Evolutionary conservation across 1,140 invertebrate genomes (phyloP).

Genomic region (Drosophila melanogaster): DNA sequence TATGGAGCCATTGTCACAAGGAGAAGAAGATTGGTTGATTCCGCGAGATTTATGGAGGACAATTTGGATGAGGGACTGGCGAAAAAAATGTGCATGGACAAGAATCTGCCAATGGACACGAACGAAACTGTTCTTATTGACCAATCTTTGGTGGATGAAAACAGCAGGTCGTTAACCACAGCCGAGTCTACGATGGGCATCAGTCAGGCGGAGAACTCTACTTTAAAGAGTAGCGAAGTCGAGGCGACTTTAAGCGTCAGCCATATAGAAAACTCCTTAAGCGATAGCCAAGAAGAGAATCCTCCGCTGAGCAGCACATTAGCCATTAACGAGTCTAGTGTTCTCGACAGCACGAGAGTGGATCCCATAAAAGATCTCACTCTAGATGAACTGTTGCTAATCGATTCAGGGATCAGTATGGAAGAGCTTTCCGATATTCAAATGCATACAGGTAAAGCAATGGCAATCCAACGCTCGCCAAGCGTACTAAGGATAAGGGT

Average conservation of each 20-base stretch:
- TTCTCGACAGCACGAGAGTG: slow-evolving; percentile 33
- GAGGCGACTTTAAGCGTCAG: slow-evolving; percentile 9
- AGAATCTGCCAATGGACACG: neutral
- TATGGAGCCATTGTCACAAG: slow-evolving; percentile 46
- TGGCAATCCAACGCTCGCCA: slow-evolving; percentile 16
- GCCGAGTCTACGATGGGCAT: slow-evolving; percentile 1
- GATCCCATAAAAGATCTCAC: slow-evolving; percentile 11
- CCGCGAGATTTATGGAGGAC: slow-evolving; percentile 7
- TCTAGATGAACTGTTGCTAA: slow-evolving; percentile 10
- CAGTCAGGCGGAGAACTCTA: neutral
- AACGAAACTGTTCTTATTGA: neutral
- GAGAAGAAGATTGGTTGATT: neutral
- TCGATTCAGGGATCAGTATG: slow-evolving; percentile 62
- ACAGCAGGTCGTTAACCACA: neutral
- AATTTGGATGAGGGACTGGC: neutral
- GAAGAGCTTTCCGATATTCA: slow-evolving; percentile 29
- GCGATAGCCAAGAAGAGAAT: slow-evolving; percentile 23
- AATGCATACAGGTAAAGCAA: slow-evolving; percentile 58
- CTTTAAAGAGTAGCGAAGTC: neutral
- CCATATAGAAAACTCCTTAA: slow-evolving; percentile 13
- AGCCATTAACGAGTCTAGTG: slow-evolving; percentile 42
- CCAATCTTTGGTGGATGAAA: neutral
- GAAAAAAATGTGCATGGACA: slow-evolving; percentile 10
- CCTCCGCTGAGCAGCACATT: slow-evolving; percentile 45
- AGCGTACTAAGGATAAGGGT: slow-evolving; percentile 57